Evolutionary conservation across 2,113 vertebrate genomes (phyloP).

Genomic region (Herpailurus yagouaroundi): DNA sequence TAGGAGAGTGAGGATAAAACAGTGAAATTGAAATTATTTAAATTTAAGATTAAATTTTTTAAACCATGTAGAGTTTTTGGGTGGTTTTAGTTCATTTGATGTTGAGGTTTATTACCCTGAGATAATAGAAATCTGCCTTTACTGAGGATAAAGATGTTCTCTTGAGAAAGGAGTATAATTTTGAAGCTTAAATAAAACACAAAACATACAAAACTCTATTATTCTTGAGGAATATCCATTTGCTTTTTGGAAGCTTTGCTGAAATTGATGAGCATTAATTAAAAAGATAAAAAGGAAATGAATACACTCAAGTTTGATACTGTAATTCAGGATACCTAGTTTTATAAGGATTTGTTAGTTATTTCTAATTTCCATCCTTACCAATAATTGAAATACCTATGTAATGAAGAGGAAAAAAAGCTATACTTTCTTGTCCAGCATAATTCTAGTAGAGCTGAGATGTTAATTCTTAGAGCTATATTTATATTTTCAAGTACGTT

Average conservation of each 20-base stretch:
- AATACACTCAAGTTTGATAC: neutral
- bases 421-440: neutral
- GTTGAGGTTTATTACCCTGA: slow-evolving; percentile 39
- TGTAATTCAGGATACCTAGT: neutral
- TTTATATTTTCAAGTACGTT: slow-evolving; percentile 26
- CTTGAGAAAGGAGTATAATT: slow-evolving; percentile 11
- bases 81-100: slow-evolving; percentile 28
- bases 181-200: slow-evolving; percentile 14
- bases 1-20: slow-evolving; percentile 11
- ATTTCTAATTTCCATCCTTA: neutral
- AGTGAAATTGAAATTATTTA: slow-evolving; percentile 19
- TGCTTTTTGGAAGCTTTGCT: slow-evolving; percentile 30
- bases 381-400: slow-evolving; percentile 22
- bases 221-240: neutral
- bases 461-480: neutral
- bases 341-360: slow-evolving; percentile 12
- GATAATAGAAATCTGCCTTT: neutral
- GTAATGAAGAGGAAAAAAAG: neutral
- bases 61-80: neutral
- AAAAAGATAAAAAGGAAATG: neutral
- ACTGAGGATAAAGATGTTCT: neutral
- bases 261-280: neutral
- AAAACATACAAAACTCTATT: slow-evolving; percentile 33
- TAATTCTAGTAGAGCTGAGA: neutral
- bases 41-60: neutral